Evolutionary conservation across 1,140 invertebrate species (phyloP).

Genomic region (Camponotus vicinus): DNA sequence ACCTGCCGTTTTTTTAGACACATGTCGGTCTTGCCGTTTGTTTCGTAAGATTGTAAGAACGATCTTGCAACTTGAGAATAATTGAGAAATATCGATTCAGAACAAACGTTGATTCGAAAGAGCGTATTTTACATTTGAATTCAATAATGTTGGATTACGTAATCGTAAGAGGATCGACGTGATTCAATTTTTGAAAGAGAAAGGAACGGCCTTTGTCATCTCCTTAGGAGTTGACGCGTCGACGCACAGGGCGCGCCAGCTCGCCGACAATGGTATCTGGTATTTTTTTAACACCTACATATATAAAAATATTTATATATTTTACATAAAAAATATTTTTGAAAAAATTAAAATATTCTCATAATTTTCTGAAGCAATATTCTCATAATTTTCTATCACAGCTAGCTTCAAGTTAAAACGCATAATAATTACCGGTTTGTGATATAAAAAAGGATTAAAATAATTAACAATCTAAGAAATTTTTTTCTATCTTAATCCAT

Average conservation of each 20-base stretch:
- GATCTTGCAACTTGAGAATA: not conserved
- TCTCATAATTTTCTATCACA: not conserved
- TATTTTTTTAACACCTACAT: not conserved
- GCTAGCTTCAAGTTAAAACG: not conserved
- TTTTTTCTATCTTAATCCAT: not conserved
- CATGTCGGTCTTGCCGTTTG: not conserved
- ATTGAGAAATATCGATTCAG: not conserved
- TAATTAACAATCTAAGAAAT: constrained; percentile 11
- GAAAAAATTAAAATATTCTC: not conserved
- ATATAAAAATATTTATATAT: not conserved
- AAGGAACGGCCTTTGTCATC: constrained; percentile 6
- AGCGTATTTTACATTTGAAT: not conserved
- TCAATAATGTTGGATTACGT: not conserved
- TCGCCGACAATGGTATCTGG: not conserved
- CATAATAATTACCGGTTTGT: not conserved
- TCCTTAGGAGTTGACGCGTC: constrained; percentile 17
- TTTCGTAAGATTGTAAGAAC: not conserved
- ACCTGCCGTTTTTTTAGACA: constrained; percentile 39
- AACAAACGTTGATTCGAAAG: not conserved
- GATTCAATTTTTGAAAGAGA: constrained; percentile 24
- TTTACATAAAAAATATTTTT: not conserved
- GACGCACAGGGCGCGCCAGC: constrained; percentile 43
- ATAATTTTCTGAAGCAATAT: not conserved
- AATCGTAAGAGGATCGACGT: not conserved
- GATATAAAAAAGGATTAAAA: not conserved